Evolutionary conservation across 2,888 invertebrate species (phyloP), one percentile per base, ranked within the genome.

Genomic region (Heteromyza rotundicornis): DNA sequence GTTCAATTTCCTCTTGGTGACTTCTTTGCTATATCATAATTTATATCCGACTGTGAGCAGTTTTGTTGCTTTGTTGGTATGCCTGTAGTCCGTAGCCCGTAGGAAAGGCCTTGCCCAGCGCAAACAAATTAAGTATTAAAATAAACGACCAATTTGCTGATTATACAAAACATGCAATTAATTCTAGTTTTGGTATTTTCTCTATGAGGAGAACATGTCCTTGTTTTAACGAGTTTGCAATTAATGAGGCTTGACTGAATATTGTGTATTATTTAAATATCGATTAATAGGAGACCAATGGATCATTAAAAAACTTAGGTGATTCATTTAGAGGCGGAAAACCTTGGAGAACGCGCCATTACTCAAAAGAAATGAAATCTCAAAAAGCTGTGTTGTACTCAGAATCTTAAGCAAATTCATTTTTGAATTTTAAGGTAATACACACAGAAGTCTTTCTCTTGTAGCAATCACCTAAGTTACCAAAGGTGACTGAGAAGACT

Each of bases 81-180:
- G 50, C 20, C 58, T 49, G 24, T 59, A 52, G n/a, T n/a, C n/a
- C n/a, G n/a, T n/a, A 19, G 16, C 35, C n/a, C 51, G 16, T 20
- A 32, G 57, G 19, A n/a, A 40, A 27, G 35, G n/a, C 64, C 64
- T 52, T 60, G 68, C 51, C 61, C 65, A 63, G 57, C 20, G 62
- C 64, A 63, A 66, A 68, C 70, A 72, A 75, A 78, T 75, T 74
- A 76, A 70, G 70, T 71, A 78, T 71, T 70, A 67, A 71, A 78
- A 77, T 77, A 75, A 77, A 77, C 70, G 77, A 69, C 70, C 75
- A 76, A 75, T 76, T 78, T 78, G 70, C 76, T 77, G 76, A 76
- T 76, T 76, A 76, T 74, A 68, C 72, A 70, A 74, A 75, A 75
- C 76, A 77, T 71, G 78, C 77, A 73, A 76, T 77, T 77, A 74